Evolutionary conservation across 2,113 vertebrate species (phyloP).

Genomic region (Chaetura pelagica): DNA sequence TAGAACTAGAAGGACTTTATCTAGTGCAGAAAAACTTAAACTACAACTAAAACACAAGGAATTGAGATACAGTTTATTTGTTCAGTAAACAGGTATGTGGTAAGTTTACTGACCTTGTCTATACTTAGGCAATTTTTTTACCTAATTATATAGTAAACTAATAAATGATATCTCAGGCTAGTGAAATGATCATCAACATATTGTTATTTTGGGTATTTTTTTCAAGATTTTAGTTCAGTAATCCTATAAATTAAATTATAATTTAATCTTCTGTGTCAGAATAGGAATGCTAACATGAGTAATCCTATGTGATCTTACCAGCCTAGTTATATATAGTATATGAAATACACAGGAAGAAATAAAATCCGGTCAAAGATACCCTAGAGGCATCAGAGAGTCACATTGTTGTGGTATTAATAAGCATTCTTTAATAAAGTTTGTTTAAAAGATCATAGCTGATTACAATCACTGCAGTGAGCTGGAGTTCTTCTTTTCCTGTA

Average conservation of each 20-base stretch:
- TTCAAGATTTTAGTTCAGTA: background rate
- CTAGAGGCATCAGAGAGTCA: background rate
- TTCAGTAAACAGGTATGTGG: background rate
- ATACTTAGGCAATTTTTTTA: background rate
- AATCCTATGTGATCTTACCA: background rate
- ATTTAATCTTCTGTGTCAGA: background rate
- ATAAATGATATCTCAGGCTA: background rate
- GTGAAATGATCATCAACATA: background rate
- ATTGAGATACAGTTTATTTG: background rate
- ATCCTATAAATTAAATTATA: background rate
- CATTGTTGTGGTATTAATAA: background rate
- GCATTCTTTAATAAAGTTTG: background rate
- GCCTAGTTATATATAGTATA: background rate
- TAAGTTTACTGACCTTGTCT: background rate
- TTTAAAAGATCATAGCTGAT: background rate
- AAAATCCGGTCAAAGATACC: background rate
- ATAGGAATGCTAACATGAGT: background rate
- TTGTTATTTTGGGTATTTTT: background rate
- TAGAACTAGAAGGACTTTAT: background rate
- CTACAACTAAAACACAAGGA: background rate
- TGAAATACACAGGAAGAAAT: background rate
- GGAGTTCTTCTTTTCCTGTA: background rate
- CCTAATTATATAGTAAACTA: no score
- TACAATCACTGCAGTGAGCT: background rate
- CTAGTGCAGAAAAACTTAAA: background rate